Conservation (phyloP, 2,888 invertebrate species). For the Catocala fraxini region DNA sequence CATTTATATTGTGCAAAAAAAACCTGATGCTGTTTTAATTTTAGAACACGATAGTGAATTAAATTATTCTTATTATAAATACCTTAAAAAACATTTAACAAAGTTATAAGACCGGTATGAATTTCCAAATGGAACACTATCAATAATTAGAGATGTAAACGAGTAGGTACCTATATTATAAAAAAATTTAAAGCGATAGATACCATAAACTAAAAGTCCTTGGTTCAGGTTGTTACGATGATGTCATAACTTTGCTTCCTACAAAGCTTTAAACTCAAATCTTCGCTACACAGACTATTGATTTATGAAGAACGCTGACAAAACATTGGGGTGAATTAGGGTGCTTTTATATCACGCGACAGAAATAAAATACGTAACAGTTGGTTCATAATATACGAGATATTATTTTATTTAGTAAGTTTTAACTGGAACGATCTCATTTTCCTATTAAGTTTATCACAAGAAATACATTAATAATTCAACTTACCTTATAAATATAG, state of each 20-base stretch:
- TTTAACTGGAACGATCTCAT: too few relatives aligned
- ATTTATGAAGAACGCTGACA: constrained; percentile 20
- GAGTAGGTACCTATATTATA: neutral
- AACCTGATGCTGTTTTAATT: neutral
- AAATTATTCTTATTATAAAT: too few relatives aligned
- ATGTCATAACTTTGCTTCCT: constrained; percentile 58
- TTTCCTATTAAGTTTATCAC: neutral
- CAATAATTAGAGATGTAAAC: too few relatives aligned
- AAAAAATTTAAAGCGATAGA: too few relatives aligned
- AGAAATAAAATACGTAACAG: too few relatives aligned
- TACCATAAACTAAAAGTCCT: constrained; percentile 39
- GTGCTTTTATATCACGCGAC: too few relatives aligned
- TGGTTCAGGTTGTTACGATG: constrained; percentile 56
- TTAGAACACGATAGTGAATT: too few relatives aligned
- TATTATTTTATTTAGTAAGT: too few relatives aligned
- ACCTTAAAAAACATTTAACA: neutral
- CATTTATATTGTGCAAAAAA: neutral
- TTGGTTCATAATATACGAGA: too few relatives aligned
- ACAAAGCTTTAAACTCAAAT: constrained; percentile 17
- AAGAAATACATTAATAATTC: neutral
- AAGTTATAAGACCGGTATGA: too few relatives aligned
- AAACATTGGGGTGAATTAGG: neutral
- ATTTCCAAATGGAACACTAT: too few relatives aligned
- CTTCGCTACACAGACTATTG: constrained; percentile 37
- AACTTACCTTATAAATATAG: constrained; percentile 66